Conservation (phyloP, 1,140 invertebrate genomes). For the Pentalonia nigronervosa region DNA sequence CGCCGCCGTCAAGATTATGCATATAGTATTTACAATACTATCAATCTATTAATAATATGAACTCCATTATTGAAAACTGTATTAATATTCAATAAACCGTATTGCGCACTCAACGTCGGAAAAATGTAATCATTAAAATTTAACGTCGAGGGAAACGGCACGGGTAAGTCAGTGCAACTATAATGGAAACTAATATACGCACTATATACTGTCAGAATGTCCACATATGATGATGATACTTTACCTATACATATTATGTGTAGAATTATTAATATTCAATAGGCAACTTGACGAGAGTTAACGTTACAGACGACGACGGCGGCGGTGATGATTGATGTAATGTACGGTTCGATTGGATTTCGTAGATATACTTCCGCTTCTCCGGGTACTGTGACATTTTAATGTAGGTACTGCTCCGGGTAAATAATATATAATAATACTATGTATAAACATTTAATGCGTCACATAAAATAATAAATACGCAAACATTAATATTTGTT, state of each 20-base stretch:
- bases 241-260: not conserved
- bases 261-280: conserved; percentile 11
- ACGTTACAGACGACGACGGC: not conserved
- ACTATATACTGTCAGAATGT: not conserved
- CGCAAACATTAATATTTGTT: not conserved
- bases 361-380: not conserved
- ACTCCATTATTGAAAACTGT: not conserved
- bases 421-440: not conserved
- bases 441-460: not conserved
- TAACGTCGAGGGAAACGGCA: not conserved
- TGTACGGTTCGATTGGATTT: not conserved
- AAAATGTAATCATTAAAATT: not conserved
- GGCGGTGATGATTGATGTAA: not conserved
- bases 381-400: not conserved
- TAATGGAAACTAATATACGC: not conserved
- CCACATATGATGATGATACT: not conserved
- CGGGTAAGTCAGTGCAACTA: not conserved
- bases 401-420: not conserved
- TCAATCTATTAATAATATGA: not conserved
- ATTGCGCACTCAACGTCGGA: not conserved
- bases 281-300: not conserved
- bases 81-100: not conserved
- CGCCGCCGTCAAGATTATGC: not conserved
- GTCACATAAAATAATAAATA: not conserved
- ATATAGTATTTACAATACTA: not conserved